Evolutionary conservation across 1,140 invertebrate genomes (phyloP).

Genomic region (Bombus soroeensis): DNA sequence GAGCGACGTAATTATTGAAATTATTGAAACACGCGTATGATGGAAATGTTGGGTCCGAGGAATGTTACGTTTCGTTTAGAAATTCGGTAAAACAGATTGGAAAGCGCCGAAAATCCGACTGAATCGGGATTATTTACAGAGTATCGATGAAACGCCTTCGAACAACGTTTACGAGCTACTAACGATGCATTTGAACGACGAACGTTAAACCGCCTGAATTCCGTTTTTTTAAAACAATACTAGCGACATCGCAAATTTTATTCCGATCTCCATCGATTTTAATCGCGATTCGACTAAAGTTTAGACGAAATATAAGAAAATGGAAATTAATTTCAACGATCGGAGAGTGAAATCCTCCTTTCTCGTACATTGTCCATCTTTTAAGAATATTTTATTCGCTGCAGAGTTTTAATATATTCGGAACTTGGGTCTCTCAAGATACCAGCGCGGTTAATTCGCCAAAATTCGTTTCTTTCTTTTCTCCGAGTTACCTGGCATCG

Average conservation of each 20-base stretch:
- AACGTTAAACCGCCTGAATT: background rate
- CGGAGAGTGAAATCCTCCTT: no score
- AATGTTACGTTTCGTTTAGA: background rate
- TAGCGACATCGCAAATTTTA: background rate
- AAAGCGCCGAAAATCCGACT: background rate
- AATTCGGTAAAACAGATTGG: background rate
- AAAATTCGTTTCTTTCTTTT: no score
- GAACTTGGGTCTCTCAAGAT: no score
- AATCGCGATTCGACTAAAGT: background rate
- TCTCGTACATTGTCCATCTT: no score
- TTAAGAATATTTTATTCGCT: no score
- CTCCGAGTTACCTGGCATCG: no score
- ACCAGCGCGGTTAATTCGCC: no score
- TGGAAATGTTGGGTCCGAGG: background rate
- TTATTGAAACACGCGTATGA: background rate
- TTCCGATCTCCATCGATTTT: background rate
- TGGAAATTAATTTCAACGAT: no score
- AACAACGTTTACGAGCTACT: constrained; percentile 19
- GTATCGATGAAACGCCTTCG: background rate
- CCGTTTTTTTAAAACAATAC: background rate
- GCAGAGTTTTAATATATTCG: no score
- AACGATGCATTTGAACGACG: background rate
- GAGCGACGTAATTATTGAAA: background rate
- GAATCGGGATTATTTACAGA: background rate
- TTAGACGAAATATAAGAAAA: no score